A percentile compares a stretch with the other conserved stretches of the same genome.
Evolutionary conservation across 2,888 invertebrate genomes (phyloP).

Genomic region (Epinotia demarniana): DNA sequence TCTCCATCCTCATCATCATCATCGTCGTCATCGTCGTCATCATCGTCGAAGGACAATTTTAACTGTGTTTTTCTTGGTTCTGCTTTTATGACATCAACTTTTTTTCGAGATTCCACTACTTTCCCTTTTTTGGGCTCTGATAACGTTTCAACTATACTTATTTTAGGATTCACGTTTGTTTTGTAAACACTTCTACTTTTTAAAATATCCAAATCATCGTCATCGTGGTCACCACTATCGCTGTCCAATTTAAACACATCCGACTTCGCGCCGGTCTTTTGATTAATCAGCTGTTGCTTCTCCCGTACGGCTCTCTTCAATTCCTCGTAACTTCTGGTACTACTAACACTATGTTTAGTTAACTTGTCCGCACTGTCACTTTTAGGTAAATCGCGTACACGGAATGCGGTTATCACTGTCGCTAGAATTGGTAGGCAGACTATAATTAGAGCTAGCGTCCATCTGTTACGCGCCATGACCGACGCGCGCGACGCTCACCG

Average conservation of each 20-base stretch:
- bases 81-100: constrained; percentile 22
- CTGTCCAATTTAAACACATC: constrained; percentile 59
- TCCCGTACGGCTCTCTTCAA: constrained; percentile 66
- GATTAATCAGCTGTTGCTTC: constrained; percentile 61
- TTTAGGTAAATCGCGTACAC: constrained; percentile 79
- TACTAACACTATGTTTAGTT: constrained; percentile 71
- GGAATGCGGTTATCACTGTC: constrained; percentile 83
- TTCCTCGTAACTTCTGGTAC: constrained; percentile 68
- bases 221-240: constrained; percentile 58
- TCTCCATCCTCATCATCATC: constrained; percentile 50
- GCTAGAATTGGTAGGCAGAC: constrained; percentile 77
- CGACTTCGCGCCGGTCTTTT: constrained; percentile 59
- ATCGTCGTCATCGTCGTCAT: constrained; percentile 18
- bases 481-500: constrained; percentile 75
- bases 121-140: constrained; percentile 19
- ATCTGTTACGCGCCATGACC: constrained; percentile 78
- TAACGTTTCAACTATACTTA: constrained; percentile 36
- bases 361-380: constrained; percentile 64
- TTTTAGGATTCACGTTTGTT: constrained; percentile 46
- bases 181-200: constrained; percentile 55
- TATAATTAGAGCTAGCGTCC: constrained; percentile 80
- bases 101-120: constrained; percentile 10
- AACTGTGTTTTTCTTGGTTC: constrained; percentile 30
- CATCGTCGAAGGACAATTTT: constrained; percentile 19
- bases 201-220: constrained; percentile 51